A percentile compares a stretch with the other conserved stretches of the same genome.
Conservation (phyloP, 2,113 vertebrate genomes). For the Balaenoptera acutorostrata region DNA sequence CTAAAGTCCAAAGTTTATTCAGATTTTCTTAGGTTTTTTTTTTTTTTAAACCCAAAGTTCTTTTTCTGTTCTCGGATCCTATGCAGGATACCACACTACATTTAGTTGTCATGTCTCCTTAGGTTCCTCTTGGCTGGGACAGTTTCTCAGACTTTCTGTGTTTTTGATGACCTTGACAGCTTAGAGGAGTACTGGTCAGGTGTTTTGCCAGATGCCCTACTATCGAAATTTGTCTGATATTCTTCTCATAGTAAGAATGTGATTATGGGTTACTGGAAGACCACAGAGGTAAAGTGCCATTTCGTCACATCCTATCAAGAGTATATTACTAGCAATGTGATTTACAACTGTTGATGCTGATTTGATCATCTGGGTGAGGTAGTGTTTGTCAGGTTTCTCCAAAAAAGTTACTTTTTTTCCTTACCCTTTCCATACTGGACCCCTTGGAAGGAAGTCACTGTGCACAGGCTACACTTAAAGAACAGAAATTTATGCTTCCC, state of each 20-base stretch:
- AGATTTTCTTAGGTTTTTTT: neutral
- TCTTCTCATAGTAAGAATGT: neutral
- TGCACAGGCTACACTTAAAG: neutral
- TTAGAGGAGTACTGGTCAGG: neutral
- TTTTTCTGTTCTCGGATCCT: neutral
- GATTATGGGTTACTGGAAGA: neutral
- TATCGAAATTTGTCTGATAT: neutral
- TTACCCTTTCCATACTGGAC: neutral
- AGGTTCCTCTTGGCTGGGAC: neutral
- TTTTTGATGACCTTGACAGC: neutral
- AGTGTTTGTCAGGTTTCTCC: neutral
- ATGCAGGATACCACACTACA: neutral
- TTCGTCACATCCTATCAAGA: neutral
- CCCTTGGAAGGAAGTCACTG: neutral
- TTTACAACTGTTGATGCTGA: neutral
- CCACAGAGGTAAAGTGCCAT: neutral
- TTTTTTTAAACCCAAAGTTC: neutral
- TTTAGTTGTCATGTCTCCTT: neutral
- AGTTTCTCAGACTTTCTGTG: neutral
- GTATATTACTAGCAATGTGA: neutral
- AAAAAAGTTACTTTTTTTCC: neutral
- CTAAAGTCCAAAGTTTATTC: neutral
- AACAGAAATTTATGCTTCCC: neutral
- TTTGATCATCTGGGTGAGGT: neutral
- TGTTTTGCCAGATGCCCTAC: neutral